phyloP scores from a whole-genome alignment of 2,797 vertebrate genomes.

The Gouania willdenowi region DNA sequence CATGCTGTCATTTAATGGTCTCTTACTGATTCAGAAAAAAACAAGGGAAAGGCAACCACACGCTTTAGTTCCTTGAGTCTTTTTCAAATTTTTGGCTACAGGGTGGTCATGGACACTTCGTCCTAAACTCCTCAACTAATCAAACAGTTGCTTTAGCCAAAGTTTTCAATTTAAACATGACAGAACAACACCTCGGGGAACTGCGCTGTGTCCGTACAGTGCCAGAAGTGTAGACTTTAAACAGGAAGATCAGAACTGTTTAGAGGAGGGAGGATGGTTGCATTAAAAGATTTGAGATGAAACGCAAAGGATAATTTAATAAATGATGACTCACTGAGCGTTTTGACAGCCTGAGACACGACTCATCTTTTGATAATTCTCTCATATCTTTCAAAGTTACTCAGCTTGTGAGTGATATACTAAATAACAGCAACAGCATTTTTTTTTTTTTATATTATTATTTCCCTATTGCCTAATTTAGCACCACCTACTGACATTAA shows the following conservation, averaged over 20 bases:
- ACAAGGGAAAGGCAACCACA: constrained; percentile 33
- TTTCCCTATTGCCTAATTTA: constrained; percentile 39
- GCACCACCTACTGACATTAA: constrained; percentile 21
- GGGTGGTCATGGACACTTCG: no score
- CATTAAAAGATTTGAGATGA: constrained; percentile 9
- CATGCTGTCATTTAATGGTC: constrained; percentile 58
- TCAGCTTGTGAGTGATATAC: constrained; percentile 32
- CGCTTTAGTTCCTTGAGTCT: constrained; percentile 42
- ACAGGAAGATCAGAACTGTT: neutral
- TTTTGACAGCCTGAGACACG: constrained; percentile 28
- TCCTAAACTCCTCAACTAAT: no score
- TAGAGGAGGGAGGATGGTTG: neutral
- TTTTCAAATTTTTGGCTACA: constrained; percentile 61
- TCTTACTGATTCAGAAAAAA: constrained; percentile 67
- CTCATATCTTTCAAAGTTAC: constrained; percentile 29
- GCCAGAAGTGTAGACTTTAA: neutral
- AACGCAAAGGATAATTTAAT: constrained; percentile 42
- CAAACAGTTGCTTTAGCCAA: no score
- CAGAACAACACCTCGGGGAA: no score
- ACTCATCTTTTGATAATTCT: constrained; percentile 32
- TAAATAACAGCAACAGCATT: constrained; percentile 25
- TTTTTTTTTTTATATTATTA: no score
- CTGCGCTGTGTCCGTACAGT: no score
- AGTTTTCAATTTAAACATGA: no score
- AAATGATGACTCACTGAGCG: constrained; percentile 27